Conservation (phyloP, 2,888 invertebrate genomes). For the Nasonovia ribisnigri region DNA sequence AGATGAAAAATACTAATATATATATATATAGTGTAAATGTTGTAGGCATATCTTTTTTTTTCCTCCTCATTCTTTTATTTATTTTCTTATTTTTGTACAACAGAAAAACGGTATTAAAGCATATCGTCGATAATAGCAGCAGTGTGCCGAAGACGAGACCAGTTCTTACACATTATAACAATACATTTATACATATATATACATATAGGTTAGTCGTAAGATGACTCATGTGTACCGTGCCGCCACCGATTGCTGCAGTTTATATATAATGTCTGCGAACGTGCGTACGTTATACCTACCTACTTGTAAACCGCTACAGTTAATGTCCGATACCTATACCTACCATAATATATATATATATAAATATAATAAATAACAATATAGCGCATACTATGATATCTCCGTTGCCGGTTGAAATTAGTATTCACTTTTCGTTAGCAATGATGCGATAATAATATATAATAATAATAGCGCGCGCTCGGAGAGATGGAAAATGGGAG, state of each 20-base stretch:
- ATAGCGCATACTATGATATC: background rate
- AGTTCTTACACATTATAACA: background rate
- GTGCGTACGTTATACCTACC: background rate
- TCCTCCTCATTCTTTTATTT: background rate
- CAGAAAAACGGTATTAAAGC: slow-evolving; percentile 54
- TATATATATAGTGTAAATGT: background rate
- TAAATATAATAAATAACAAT: background rate
- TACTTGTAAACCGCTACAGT: background rate
- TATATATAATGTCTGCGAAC: background rate
- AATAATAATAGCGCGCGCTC: background rate
- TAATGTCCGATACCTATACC: background rate
- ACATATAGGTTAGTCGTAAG: background rate
- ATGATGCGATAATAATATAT: background rate
- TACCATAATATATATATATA: no score
- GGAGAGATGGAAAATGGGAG: background rate
- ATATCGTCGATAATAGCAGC: slow-evolving; percentile 42
- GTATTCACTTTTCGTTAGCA: background rate
- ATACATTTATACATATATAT: background rate
- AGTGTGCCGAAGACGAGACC: slow-evolving; percentile 21
- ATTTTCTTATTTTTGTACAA: background rate
- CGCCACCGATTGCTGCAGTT: background rate
- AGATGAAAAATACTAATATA: background rate
- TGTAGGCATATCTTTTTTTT: background rate
- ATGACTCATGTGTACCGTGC: background rate
- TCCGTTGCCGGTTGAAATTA: background rate